Evolutionary conservation across 2,888 invertebrate species (phyloP).

Genomic region (Morpho helenor): DNA sequence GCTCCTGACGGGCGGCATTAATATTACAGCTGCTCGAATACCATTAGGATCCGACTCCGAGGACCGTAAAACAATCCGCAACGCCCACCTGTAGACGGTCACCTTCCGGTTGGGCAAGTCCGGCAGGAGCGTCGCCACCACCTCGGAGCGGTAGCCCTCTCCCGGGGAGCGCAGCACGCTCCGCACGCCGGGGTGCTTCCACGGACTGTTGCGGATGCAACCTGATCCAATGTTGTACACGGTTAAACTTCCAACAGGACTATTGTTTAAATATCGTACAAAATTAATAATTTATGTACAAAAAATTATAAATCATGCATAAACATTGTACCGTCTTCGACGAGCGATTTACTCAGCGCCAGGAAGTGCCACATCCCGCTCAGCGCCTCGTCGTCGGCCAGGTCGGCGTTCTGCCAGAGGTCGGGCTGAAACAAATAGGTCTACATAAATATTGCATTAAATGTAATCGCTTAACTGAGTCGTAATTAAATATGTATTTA

Average conservation of each 20-base stretch:
- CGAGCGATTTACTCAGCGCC: slow-evolving; percentile 83
- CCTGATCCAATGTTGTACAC: slow-evolving; percentile 36
- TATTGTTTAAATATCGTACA: too few relatives aligned
- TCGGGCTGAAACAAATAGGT: slow-evolving; percentile 74
- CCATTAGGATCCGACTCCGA: too few relatives aligned
- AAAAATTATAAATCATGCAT: too few relatives aligned
- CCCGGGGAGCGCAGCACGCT: slow-evolving; percentile 69
- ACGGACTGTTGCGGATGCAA: slow-evolving; percentile 75
- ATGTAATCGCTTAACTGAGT: too few relatives aligned
- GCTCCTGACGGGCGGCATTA: slow-evolving; percentile 64
- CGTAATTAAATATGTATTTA: too few relatives aligned
- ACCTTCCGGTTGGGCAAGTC: slow-evolving; percentile 79
- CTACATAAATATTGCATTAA: too few relatives aligned
- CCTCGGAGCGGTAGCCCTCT: slow-evolving; percentile 80
- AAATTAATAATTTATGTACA: too few relatives aligned
- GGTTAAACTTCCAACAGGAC: too few relatives aligned
- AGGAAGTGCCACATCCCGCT: slow-evolving; percentile 92
- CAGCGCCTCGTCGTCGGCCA: slow-evolving; percentile 86
- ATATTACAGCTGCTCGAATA: too few relatives aligned
- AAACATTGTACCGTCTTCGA: slow-evolving; percentile 78
- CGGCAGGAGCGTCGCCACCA: slow-evolving; percentile 80
- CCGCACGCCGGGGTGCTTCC: slow-evolving; percentile 82
- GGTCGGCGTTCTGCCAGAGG: slow-evolving; percentile 87
- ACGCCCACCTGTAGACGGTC: slow-evolving; percentile 48
- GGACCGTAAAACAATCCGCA: too few relatives aligned